Evolutionary conservation across 1,140 invertebrate species (phyloP).

Genomic region (Ostrea edulis): DNA sequence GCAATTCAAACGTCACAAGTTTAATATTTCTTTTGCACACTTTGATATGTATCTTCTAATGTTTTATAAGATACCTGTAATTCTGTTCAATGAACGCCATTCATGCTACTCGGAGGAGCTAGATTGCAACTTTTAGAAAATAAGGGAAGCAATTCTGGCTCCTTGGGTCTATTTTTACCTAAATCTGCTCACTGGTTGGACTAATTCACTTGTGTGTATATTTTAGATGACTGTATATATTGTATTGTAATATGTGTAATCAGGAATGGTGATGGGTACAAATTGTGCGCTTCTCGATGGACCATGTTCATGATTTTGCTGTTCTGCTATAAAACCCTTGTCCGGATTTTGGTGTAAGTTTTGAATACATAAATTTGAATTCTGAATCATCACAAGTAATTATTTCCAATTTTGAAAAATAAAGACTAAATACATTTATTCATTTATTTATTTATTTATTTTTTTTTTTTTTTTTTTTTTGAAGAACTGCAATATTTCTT

Average conservation of each 20-base stretch:
- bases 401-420: neutral
- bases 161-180: neutral
- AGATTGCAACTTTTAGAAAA: neutral
- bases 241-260: constrained; percentile 1
- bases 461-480: neutral
- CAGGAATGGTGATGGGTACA: constrained; percentile 2
- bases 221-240: neutral
- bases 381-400: neutral
- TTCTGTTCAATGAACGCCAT: neutral
- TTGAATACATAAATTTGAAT: neutral
- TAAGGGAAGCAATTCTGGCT: neutral
- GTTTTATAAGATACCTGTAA: neutral
- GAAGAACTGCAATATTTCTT: neutral
- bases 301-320: constrained; percentile 31
- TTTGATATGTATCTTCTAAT: neutral
- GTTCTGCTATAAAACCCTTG: constrained; percentile 21
- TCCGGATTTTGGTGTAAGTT: constrained; percentile 24
- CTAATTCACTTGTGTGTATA: constrained; percentile 22
- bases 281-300: constrained; percentile 12
- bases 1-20: too few relatives aligned
- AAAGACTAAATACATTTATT: too few relatives aligned
- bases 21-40: neutral
- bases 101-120: neutral
- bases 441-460: neutral
- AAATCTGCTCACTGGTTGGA: neutral